Evolutionary conservation across 2,113 vertebrate genomes (phyloP).

Genomic region (Lepidothrix coronata): DNA sequence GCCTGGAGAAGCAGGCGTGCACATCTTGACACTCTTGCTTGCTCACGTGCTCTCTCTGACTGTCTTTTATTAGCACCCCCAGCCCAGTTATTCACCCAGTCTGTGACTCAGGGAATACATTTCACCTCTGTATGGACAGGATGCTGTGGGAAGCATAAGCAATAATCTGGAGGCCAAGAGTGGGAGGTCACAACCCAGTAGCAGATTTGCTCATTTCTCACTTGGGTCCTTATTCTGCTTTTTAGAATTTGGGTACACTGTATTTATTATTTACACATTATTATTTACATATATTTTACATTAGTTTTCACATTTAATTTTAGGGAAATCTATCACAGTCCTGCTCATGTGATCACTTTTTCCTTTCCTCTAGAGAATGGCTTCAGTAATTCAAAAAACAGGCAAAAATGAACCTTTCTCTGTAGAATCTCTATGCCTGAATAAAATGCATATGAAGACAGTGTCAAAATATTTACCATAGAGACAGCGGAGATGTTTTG

Average conservation of each 20-base stretch:
- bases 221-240: background rate
- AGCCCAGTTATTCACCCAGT: background rate
- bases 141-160: background rate
- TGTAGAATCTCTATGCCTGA: background rate
- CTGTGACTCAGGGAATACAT: background rate
- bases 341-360: background rate
- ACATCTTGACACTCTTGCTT: background rate
- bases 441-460: background rate
- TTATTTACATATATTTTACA: too few species aligned
- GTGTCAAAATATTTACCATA: background rate
- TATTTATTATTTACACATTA: background rate
- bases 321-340: background rate
- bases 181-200: background rate
- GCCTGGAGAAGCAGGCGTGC: background rate
- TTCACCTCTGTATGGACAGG: background rate
- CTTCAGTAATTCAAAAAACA: background rate
- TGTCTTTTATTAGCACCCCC: background rate
- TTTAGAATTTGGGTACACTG: background rate
- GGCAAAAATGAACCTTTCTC: background rate
- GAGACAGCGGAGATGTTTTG: background rate
- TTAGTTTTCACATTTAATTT: background rate
- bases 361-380: fast-evolving
- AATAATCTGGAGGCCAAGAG: background rate
- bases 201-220: background rate
- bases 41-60: background rate